Base-by-base conservation (phyloP, 2,888 invertebrate genomes). In the Spicauda simplicius region DNA sequence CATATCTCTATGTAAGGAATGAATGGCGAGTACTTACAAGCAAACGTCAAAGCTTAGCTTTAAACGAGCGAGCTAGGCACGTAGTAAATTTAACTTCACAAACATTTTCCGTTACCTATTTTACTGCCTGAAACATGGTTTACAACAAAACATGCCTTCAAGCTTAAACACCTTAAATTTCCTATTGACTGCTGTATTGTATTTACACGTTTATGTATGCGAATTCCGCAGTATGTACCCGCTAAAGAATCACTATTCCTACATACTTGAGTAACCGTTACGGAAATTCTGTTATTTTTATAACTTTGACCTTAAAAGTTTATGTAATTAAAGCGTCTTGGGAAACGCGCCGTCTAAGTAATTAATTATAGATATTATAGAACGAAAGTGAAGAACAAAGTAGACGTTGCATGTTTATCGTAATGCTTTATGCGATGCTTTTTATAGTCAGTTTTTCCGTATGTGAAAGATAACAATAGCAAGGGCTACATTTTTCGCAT, bases 1-100 rank as follows among this genome's bases (percentile, higher is more conserved):
- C 87, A 91, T 91, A 91, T 89, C 90, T 90, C 88, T 89, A 82
- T 86, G 88, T 84, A 81, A 80, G 84, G 86, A 87, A 90, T 90
- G 91, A 90, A 90, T 90, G 86, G 88, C 83, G 84, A 87, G 85
- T 83, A 84, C 85, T 87, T 82, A 85, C 88, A 84, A 83, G 84
- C 85, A 76, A 84, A 86, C 83, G 80, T 83, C 82, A 81, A 81
- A 82, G 79, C 80, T 83, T 76, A 81, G 82, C 81, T 86, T 82
- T 82, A 85, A 89, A 87, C 83, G 84, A 84, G 81, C 85, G 74
- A 77, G 80, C 79, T 73, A 82, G 82, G 88, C 89, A 90, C 89
- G 89, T 88, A 87, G 83, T 77, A 77, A 77, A 81, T 79, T 80
- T 81, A 80, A 83, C 78, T 82, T 82, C 78, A 79, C 78, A 76